Evolutionary conservation across 2,113 vertebrate species (phyloP).

Genomic region (Coregonus clupeaformis): DNA sequence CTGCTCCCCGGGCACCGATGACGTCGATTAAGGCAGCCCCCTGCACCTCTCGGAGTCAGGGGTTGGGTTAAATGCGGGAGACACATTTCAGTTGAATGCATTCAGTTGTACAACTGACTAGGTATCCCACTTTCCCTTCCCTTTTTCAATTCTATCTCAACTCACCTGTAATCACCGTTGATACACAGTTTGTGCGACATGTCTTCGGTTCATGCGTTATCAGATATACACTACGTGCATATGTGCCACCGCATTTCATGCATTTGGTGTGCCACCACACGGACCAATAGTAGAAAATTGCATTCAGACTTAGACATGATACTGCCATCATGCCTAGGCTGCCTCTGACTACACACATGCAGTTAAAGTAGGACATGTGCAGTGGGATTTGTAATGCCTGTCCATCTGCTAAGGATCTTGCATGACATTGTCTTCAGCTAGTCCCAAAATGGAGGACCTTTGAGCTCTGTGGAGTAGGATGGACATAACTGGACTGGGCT

Average conservation of each 20-base stretch:
- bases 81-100: no score
- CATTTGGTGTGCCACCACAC: background rate
- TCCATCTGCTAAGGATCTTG: conserved; percentile 22
- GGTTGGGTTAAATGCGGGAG: no score
- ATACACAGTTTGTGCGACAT: no score
- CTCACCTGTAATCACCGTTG: no score
- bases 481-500: conserved; percentile 18
- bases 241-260: conserved; percentile 32
- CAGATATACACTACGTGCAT: conserved; percentile 34
- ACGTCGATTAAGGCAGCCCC: no score
- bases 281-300: background rate
- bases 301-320: background rate
- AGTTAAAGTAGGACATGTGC: conserved; percentile 1
- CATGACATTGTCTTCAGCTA: conserved; percentile 17
- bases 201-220: conserved; percentile 17
- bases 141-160: no score
- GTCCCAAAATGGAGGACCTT: conserved; percentile 11
- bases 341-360: conserved; percentile 7
- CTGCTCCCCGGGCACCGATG: no score
- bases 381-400: conserved; percentile 6
- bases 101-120: no score
- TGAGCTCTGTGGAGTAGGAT: conserved; percentile 22
- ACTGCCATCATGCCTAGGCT: conserved; percentile 1
- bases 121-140: no score
- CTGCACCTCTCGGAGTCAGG: no score